These are phyloP conservation scores for Euphydryas editha DNA, from an alignment of 2,888 invertebrate species.

Conservation along the genomic window DNA sequence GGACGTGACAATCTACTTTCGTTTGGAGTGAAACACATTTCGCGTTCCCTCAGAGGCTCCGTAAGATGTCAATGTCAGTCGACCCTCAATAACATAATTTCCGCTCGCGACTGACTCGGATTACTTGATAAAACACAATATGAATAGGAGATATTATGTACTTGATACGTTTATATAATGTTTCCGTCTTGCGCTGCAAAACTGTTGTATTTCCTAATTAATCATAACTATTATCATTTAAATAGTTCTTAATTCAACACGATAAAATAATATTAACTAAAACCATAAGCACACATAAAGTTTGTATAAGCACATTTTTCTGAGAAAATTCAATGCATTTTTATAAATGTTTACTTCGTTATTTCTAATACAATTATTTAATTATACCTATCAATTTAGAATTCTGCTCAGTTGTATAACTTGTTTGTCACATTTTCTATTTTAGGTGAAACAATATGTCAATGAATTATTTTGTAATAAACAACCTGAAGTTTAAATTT, in stretches of 20 bases:
- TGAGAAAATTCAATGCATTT: neutral
- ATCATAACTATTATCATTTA: neutral
- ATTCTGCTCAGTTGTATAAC: neutral
- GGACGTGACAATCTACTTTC: neutral
- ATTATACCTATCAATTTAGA: neutral
- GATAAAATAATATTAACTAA: too few species aligned
- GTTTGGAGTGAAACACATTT: neutral
- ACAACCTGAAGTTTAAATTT: too few species aligned
- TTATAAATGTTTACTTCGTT: neutral
- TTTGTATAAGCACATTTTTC: too few species aligned
- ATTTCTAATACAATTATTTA: neutral
- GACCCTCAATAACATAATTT: conserved; percentile 67
- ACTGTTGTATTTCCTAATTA: neutral
- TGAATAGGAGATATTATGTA: neutral
- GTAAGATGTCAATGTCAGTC: conserved; percentile 33
- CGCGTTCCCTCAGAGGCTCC: neutral
- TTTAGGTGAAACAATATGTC: neutral
- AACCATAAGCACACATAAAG: too few species aligned
- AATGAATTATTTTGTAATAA: too few species aligned
- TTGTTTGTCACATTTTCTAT: neutral
- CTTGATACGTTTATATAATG: neutral
- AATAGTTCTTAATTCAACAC: neutral
- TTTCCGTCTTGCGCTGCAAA: neutral
- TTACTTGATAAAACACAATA: conserved; percentile 35
- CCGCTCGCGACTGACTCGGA: conserved; percentile 55